Base-by-base conservation (phyloP, 2,113 vertebrate species). In the Tautogolabrus adspersus region DNA sequence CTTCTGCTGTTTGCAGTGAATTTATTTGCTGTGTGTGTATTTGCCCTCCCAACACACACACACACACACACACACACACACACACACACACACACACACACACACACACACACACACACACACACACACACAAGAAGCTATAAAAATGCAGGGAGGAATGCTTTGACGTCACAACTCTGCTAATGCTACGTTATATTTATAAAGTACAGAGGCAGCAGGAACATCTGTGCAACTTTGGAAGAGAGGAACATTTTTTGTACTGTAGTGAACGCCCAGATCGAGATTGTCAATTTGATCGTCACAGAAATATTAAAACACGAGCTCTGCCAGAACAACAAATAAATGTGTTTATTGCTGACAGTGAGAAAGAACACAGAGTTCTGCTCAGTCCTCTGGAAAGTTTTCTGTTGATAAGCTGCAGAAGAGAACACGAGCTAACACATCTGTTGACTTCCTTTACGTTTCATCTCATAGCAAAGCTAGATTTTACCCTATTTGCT, bases 141-240 rank as follows among this genome's bases (percentile, higher is more conserved):
- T 77, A 78, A 75, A 80, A 68, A 62, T 46, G 66, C 60, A 34
- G 54, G 15, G 22, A 81, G 66, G 79, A 86, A 86, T 84, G 70
- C 56, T 68, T 21, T 1, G 62, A 78, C 54, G 75, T 84, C 83
- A 77, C 34, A 46, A 75, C 55, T 68, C 66, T 40, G 59, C 51
- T 79, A 74, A 86, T 86, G 79, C 66, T 75, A 84, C 72, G 75
- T 55, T 85, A 68, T 81, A 79, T 68, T 62, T 79, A 68, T 74
- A 23, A 65, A 64, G 65, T 57, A 65, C 74, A 67, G 22, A 61
- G 37, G 57, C 12, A 10, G 76, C 30, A 3, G 62, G 62, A 82
- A 72, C 82, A 81, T 75, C 65, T 75, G 64, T 51, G 47, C n/a
- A 62, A 55, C 38, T 8, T 51, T 23, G 65, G 59, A 38, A 58